Conservation (phyloP, 1,140 invertebrate genomes). For the Periplaneta americana region DNA sequence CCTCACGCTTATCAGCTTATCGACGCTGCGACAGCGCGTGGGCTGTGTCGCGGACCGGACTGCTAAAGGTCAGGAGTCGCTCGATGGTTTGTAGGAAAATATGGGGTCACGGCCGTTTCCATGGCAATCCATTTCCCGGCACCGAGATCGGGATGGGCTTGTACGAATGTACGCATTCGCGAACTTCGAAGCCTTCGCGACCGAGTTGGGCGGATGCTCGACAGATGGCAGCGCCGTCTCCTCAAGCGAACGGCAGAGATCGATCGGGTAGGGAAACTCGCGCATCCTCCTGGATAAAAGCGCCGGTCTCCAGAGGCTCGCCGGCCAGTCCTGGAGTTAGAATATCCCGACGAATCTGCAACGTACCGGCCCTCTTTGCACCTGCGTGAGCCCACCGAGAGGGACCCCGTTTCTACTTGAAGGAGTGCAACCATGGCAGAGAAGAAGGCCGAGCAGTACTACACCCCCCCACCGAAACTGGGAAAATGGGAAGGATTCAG, state of each 20-base stretch:
- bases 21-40: too few relatives aligned
- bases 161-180: background rate
- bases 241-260: background rate
- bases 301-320: background rate
- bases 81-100: too few relatives aligned
- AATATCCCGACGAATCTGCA: background rate
- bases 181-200: too few relatives aligned
- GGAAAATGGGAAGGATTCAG: constrained; percentile 80
- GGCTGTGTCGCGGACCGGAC: too few relatives aligned
- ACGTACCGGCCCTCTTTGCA: background rate
- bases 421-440: constrained; percentile 13
- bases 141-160: too few relatives aligned
- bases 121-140: too few relatives aligned
- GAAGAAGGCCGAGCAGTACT: constrained; percentile 52
- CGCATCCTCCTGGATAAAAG: background rate
- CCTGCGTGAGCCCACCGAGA: background rate
- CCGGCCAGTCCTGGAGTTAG: background rate
- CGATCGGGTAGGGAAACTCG: background rate
- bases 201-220: background rate
- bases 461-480: constrained; percentile 69
- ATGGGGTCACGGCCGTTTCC: too few relatives aligned
- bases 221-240: background rate
- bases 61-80: too few relatives aligned
- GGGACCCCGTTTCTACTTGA: background rate
- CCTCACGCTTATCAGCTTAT: too few relatives aligned